These are phyloP conservation scores for Tetramorium parvispinum DNA, from an alignment of 1,140 invertebrate genomes.

Conservation along the genomic window DNA sequence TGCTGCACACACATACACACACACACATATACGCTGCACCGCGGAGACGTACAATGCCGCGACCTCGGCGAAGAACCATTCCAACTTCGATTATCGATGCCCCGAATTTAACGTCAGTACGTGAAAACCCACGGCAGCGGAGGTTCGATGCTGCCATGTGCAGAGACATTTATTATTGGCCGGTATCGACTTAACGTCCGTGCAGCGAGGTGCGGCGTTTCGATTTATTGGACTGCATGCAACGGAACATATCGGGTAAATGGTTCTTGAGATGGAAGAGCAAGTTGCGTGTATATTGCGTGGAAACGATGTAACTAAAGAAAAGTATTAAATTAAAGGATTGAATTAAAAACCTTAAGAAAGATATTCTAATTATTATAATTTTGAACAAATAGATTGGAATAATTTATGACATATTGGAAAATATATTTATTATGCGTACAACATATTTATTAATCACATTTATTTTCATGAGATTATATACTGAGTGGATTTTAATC, in stretches of 20 bases:
- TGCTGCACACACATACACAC: background rate
- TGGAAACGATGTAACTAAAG: background rate
- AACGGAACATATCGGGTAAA: conserved; percentile 18
- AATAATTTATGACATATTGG: background rate
- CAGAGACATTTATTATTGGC: conserved; percentile 66
- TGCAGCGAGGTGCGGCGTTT: conserved; percentile 41
- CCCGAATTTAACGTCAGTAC: conserved; percentile 45
- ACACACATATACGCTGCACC: background rate
- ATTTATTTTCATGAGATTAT: background rate
- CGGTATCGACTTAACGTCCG: conserved; percentile 62
- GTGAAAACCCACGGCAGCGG: conserved; percentile 39
- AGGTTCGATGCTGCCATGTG: conserved; percentile 14
- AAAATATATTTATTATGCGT: background rate
- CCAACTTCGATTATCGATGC: conserved; percentile 65
- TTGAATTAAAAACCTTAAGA: background rate
- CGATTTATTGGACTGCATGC: conserved; percentile 43
- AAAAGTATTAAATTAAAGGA: background rate
- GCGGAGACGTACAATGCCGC: conserved; percentile 40
- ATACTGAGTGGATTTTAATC: no score
- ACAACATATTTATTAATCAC: background rate
- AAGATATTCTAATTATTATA: background rate
- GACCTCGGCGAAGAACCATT: conserved; percentile 34
- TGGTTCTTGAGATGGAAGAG: conserved; percentile 31
- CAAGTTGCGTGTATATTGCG: background rate
- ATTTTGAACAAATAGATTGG: background rate